A percentile compares a stretch with the other conserved stretches of the same genome.
Conservation (phyloP, 2,888 invertebrate genomes). For the Spodoptera littoralis region DNA sequence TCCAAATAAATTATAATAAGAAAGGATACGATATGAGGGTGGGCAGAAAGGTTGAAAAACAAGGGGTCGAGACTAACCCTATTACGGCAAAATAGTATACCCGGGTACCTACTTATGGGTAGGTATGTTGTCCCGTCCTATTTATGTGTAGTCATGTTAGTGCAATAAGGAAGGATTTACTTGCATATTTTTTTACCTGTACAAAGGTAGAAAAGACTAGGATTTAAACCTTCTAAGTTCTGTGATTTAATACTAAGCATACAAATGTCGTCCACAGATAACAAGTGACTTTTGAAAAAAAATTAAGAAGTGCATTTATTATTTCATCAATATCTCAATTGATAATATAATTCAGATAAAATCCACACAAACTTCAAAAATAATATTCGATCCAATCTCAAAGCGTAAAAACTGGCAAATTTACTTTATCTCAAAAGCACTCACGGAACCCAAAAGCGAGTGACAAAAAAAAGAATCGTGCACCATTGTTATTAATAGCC, state of each 20-base stretch:
- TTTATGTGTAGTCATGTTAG: constrained; percentile 11
- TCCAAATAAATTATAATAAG: constrained; percentile 47
- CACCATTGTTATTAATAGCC: constrained; percentile 54
- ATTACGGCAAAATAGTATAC: constrained; percentile 43
- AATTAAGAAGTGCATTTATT: no score
- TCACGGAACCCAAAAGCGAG: constrained; percentile 34
- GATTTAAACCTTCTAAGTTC: no score
- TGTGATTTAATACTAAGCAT: no score
- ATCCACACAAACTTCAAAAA: no score
- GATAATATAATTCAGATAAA: no score
- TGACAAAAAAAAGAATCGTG: constrained; percentile 32
- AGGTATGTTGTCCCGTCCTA: constrained; percentile 4
- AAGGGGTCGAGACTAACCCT: constrained; percentile 38
- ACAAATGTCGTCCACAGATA: no score
- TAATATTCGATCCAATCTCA: neutral
- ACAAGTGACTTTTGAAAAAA: no score
- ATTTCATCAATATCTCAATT: no score
- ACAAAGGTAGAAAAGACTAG: no score
- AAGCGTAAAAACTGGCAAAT: neutral
- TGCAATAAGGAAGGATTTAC: constrained; percentile 4
- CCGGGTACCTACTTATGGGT: constrained; percentile 6
- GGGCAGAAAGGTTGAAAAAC: constrained; percentile 31
- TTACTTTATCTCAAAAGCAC: neutral
- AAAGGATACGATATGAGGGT: constrained; percentile 35
- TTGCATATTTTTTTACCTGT: no score